Evolutionary conservation across 2,888 invertebrate genomes (phyloP).

Genomic region (Mythimna albipuncta): DNA sequence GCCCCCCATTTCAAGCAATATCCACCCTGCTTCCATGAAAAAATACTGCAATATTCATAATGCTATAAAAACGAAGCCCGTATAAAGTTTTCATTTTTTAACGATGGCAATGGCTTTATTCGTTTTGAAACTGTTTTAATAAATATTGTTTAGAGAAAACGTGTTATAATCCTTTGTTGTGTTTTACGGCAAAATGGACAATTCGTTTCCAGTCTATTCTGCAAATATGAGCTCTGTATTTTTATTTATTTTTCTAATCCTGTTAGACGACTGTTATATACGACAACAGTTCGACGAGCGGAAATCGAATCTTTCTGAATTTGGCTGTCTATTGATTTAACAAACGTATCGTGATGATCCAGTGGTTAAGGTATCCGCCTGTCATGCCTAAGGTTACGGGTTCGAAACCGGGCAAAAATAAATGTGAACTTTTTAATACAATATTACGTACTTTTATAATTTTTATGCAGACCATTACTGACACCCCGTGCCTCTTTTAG

Average conservation of each 20-base stretch:
- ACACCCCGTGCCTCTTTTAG: no score
- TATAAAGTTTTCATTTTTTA: background rate
- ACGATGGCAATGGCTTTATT: background rate
- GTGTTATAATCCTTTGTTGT: background rate
- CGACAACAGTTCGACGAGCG: background rate
- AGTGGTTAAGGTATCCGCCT: no score
- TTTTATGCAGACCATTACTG: no score
- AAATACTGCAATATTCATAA: conserved; percentile 8
- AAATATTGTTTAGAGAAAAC: background rate
- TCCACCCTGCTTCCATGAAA: background rate
- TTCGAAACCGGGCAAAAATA: no score
- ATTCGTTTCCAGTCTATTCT: background rate
- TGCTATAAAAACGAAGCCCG: background rate
- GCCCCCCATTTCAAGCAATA: background rate
- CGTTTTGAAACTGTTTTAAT: background rate
- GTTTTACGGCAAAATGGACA: background rate
- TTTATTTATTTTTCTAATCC: background rate
- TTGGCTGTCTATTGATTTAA: no score
- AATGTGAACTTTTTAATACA: no score
- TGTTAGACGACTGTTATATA: background rate
- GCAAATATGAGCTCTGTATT: background rate
- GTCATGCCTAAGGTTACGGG: no score
- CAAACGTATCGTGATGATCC: no score
- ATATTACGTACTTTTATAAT: no score
- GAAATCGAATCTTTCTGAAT: no score